Evolutionary conservation across 37 sponge, comb jelly and placozoan genomes (phyloP), one percentile per base, ranked within the genome.

Genomic region (Hormiphora californensis): DNA sequence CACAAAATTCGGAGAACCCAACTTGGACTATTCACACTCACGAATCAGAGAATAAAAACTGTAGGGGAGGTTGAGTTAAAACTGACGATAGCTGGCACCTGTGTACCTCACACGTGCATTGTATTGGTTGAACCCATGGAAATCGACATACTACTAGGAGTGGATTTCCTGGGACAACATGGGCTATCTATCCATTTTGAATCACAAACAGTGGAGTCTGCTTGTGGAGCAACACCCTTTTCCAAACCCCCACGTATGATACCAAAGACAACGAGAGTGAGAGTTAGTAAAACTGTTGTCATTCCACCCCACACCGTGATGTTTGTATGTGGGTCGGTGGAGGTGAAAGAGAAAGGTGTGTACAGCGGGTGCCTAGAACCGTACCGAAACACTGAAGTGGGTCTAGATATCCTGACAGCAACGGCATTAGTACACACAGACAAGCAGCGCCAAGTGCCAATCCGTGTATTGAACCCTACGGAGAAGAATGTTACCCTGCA

Each of bases 121-220:
- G 38, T 73, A 1, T 43, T 73, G 39, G 81, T 1, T 40, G 25
- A 28, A n/a, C 7, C 40, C 25, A 73, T 73, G 81, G 81, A 73
- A 73, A 43, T n/a, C 25, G 81, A 73, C 25, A 33, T 73, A 40
- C 44, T 73, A 11, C 81, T 73, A 0, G 81, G 81, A 28, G 43
- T 73, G 81, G 81, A 73, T 28, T 73, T 73, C 46, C 17, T 73
- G 17, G 38, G 68, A 4, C 31, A 30, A 65, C 68, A 65, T 30
- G 68, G 68, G 38, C 68, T 65, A 36, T 32, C 5, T 65, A 39
- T 65, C 27, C 31, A 65, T 25, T 8, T 36, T 32, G 35, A 65
- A 25, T 36, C 31, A 17, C 31, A 39, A 17, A 34, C 38, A 34
- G 19, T 65, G 15, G 5, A 36, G 17, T 65, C 68, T 15, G 38